Percentiles rank a stretch among this genome's conserved stretches.
phyloP scores from a whole-genome alignment of 2,797 vertebrate genomes.

The Chloroceryle inda region DNA sequence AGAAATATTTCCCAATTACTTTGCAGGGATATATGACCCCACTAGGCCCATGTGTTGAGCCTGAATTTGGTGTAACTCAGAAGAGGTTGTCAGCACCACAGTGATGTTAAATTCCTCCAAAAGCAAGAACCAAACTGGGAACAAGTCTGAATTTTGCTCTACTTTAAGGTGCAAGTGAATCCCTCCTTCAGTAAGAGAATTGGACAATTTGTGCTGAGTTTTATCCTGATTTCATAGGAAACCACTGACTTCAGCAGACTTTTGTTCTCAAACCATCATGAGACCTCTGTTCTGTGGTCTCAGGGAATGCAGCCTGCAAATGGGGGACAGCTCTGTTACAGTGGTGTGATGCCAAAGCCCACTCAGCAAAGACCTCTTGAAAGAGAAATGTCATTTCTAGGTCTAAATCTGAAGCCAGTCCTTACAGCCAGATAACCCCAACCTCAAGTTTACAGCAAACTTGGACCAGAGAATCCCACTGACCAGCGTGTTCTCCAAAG shows the following conservation, averaged over 20 bases:
- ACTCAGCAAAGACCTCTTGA: not conserved
- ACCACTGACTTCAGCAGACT: not conserved
- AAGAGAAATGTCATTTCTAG: not conserved
- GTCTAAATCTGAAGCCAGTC: not conserved
- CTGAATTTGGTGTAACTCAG: not conserved
- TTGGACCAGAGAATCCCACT: not conserved
- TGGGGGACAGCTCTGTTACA: not conserved
- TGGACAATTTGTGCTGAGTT: not conserved
- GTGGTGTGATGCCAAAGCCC: not conserved
- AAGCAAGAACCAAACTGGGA: not conserved
- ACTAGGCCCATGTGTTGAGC: not conserved
- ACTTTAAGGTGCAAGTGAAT: not conserved
- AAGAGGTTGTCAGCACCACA: not conserved
- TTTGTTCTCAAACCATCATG: not conserved
- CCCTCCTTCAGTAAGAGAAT: not conserved
- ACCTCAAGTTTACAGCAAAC: not conserved
- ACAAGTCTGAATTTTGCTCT: not conserved
- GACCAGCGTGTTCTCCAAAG: not conserved
- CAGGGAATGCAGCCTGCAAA: not conserved
- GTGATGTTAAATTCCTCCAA: not conserved
- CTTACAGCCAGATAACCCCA: not conserved
- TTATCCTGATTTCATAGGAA: not conserved
- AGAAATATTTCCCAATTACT: not conserved
- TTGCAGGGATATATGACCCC: not conserved
- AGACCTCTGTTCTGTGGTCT: not conserved